A percentile compares a stretch with the other conserved stretches of the same genome.
These are phyloP conservation scores for Cygnus buccinator DNA, from an alignment of 2,113 vertebrate species.

Conservation along the genomic window DNA sequence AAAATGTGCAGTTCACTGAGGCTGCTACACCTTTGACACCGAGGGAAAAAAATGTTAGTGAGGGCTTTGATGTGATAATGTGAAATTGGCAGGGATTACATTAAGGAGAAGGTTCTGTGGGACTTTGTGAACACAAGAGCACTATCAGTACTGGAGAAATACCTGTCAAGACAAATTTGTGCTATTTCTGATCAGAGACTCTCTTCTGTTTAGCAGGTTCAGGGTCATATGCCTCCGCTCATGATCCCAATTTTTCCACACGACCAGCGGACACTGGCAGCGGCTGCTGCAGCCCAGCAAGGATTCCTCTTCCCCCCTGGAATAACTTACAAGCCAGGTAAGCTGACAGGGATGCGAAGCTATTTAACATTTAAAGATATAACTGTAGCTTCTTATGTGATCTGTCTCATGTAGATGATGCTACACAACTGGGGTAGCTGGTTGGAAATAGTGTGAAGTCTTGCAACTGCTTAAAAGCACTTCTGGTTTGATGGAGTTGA, in stretches of 20 bases:
- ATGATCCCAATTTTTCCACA: constrained; percentile 99
- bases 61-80: constrained; percentile 80
- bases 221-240: constrained; percentile 99
- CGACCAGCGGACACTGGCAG: constrained; percentile 99
- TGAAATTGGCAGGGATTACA: constrained; percentile 79
- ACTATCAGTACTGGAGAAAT: constrained; percentile 77
- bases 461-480: constrained; percentile 11
- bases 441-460: not conserved
- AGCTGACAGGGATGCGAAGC: constrained; percentile 59
- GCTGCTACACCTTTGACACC: constrained; percentile 53
- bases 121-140: constrained; percentile 77
- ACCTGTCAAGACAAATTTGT: constrained; percentile 85
- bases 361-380: constrained; percentile 50
- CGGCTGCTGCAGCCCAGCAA: constrained; percentile 97
- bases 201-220: constrained; percentile 96
- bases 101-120: constrained; percentile 69
- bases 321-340: constrained; percentile 99
- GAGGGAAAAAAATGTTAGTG: constrained; percentile 62
- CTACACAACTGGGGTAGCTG: not conserved
- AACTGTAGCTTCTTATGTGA: constrained; percentile 1
- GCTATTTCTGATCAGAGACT: constrained; percentile 84
- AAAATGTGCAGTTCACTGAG: not conserved
- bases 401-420: not conserved
- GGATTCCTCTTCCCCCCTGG: constrained; percentile 99
- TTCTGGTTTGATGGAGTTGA: not conserved